Conservation (phyloP, 2,888 invertebrate genomes). For the Scaptomyza tumidula region DNA sequence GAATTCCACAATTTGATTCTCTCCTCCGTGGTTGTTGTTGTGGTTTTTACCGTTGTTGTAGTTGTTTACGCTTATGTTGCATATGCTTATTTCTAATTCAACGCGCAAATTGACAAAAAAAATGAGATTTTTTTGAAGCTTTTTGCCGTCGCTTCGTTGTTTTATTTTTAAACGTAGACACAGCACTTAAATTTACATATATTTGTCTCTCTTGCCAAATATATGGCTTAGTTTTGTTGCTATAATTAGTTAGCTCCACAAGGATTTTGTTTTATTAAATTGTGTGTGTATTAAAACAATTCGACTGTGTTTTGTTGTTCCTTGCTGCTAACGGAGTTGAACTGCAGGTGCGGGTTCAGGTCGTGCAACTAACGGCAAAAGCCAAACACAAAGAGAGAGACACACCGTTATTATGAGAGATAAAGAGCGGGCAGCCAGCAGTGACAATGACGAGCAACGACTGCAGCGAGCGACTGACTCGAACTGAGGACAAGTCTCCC, state of each 20-base stretch:
- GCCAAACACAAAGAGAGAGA: constrained; percentile 1
- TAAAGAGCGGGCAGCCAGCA: constrained; percentile 32
- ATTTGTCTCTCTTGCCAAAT: constrained; percentile 16
- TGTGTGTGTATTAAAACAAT: constrained; percentile 9
- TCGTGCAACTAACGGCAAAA: constrained; percentile 24
- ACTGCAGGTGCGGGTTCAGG: constrained; percentile 37
- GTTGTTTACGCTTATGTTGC: constrained; percentile 33
- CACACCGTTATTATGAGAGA: constrained; percentile 15
- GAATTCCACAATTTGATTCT: constrained; percentile 21
- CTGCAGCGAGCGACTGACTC: constrained; percentile 68
- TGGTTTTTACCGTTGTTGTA: constrained; percentile 1
- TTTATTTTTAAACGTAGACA: constrained; percentile 69
- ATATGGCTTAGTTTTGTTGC: constrained; percentile 42
- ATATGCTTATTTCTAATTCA: constrained; percentile 25
- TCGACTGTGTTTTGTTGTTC: constrained; percentile 11
- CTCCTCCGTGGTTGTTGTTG: constrained; percentile 11
- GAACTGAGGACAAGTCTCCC: constrained; percentile 48
- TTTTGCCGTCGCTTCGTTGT: constrained; percentile 45
- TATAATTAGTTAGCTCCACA: constrained; percentile 56
- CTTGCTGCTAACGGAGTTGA: not conserved
- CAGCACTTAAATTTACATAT: constrained; percentile 25
- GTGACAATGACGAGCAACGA: constrained; percentile 49
- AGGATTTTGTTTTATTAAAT: constrained; percentile 9
- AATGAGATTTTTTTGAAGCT: constrained; percentile 15
- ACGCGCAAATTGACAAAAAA: constrained; percentile 24